Evolutionary conservation across 2,113 vertebrate species (phyloP), one percentile per base, ranked within the genome.

Genomic region (Noctilio leporinus): DNA sequence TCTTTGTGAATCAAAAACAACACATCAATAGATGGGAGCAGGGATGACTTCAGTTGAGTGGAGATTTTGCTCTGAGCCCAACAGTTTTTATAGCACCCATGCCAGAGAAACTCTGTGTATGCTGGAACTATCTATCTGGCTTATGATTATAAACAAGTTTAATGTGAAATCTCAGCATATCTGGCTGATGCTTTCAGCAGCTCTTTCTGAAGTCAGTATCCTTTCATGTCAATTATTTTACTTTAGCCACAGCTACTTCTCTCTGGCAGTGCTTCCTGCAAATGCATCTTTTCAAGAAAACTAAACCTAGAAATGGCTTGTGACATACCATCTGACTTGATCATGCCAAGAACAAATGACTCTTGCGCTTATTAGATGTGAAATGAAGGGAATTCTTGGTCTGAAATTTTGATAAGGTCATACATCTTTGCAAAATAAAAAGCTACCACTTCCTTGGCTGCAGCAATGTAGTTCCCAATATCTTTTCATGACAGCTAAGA

Each of bases 371-470:
- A n/a, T 86, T 69, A 81, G 75, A 40, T 38, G 55, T 28, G 30
- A 30, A 67, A 51, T 78, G 53, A 76, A 57, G 51, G 4, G 57
- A 86, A 57, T 45, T 82, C 69, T 83, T 75, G 62, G 51, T 28
- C 67, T 43, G 51, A 92, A 76, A 51, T 40, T 81, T 67, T 90
- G 72, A 83, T 77, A 93, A 91, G n/a, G 59, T 86, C 59, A 92
- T 45, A 76, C 0, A 5, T 87, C 51, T 89, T 62, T 80, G 51
- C 12, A 85, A 53, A 90, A 59, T 69, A 87, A 83, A 49, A 86
- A 78, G 19, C 9, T 20, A 57, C 20, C 11, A 30, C 24, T 86
- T 94, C 9, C 17, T 92, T 81, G 57, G 80, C 30, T 73, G 20
- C 14, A 78, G 65, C 45, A 30, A n/a, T 47, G 7, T 59, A n/a